Percentiles rank a stretch among this genome's conserved stretches.
Conservation (phyloP, 2,888 invertebrate genomes). For the Agapetus fuscipes region DNA sequence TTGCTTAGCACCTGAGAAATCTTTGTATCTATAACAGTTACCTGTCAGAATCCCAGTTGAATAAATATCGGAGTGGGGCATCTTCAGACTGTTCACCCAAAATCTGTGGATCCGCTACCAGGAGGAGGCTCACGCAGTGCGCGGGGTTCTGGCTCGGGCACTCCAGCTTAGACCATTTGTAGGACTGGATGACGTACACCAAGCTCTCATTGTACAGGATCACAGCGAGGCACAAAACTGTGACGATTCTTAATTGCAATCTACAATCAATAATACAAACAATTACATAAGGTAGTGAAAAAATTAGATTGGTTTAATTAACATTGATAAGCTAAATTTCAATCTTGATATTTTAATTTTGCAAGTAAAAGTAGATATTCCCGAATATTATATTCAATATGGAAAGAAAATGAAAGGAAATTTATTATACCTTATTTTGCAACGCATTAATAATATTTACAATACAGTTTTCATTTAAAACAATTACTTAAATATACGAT, state of each 20-base stretch:
- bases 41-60: slow-evolving; percentile 18
- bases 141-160: slow-evolving; percentile 25
- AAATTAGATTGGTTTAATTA: too few relatives aligned
- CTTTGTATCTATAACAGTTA: slow-evolving; percentile 5
- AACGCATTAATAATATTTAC: slow-evolving; percentile 8
- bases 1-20: too few relatives aligned
- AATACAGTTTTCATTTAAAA: too few relatives aligned
- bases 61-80: slow-evolving; percentile 6
- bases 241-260: background rate
- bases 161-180: slow-evolving; percentile 26
- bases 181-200: slow-evolving; percentile 27
- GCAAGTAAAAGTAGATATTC: too few relatives aligned
- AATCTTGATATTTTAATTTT: too few relatives aligned
- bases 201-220: slow-evolving; percentile 28
- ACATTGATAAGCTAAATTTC: too few relatives aligned
- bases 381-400: too few relatives aligned
- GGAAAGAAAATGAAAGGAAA: too few relatives aligned
- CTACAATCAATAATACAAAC: background rate
- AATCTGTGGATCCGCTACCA: slow-evolving; percentile 23
- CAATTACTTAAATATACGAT: too few relatives aligned
- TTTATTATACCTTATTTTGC: slow-evolving; percentile 8
- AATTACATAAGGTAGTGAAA: too few relatives aligned
- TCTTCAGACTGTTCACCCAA: slow-evolving; percentile 17
- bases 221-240: slow-evolving; percentile 14
- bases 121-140: slow-evolving; percentile 31